These are phyloP conservation scores for Enoplosus armatus DNA, from an alignment of 2,797 vertebrate species.

Conservation along the genomic window DNA sequence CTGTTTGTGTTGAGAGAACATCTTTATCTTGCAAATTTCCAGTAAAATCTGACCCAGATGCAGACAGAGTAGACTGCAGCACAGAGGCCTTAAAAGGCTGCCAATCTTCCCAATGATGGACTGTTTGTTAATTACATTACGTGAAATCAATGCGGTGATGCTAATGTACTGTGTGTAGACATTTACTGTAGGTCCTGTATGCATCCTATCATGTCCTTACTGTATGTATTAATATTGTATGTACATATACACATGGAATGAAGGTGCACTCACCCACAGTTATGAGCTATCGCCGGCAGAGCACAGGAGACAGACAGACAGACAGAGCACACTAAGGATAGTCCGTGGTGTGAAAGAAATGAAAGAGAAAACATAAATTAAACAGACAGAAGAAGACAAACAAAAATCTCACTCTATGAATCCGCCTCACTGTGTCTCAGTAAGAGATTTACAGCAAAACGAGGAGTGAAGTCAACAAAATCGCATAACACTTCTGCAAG, in stretches of 20 bases:
- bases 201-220: not conserved
- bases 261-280: constrained; percentile 12
- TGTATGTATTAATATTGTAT: constrained; percentile 37
- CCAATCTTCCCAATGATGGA: not conserved
- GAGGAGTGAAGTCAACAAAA: too few relatives aligned
- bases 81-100: not conserved
- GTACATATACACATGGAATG: not conserved
- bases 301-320: constrained; percentile 18
- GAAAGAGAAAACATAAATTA: constrained; percentile 2
- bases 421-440: too few relatives aligned
- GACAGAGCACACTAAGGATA: not conserved
- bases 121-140: constrained; percentile 13
- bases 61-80: not conserved
- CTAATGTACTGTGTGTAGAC: constrained; percentile 17
- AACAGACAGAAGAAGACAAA: not conserved
- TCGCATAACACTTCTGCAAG: too few relatives aligned
- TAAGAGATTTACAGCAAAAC: too few relatives aligned
- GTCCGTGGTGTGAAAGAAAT: constrained; percentile 16
- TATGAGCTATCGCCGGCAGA: constrained; percentile 18
- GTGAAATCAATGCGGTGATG: constrained; percentile 28
- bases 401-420: not conserved
- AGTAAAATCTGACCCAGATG: constrained; percentile 15
- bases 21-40: constrained; percentile 8
- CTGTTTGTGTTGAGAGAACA: constrained; percentile 5
- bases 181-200: not conserved